Evolutionary conservation across 2,797 vertebrate species (phyloP), one percentile per base, ranked within the genome.

Genomic region (Halcyon leucocephala): DNA sequence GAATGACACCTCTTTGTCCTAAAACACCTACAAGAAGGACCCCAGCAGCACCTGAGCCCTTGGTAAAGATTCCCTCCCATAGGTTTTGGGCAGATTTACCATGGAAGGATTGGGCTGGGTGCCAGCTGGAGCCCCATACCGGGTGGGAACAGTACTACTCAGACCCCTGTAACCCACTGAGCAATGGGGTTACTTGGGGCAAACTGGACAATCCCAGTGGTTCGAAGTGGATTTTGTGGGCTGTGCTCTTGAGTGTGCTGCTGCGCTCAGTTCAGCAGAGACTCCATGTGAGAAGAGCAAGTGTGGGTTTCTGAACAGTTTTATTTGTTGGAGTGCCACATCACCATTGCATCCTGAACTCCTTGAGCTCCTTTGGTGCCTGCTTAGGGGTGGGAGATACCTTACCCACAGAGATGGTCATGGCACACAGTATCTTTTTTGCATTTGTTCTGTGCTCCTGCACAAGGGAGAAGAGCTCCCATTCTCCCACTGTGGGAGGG

Each of bases 261-360:
- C 55, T 35, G 21, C 12, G 4, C 21, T 15, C 15, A 37, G 57
- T 37, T 37, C 22, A 35, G 24, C 24, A 37, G 57, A 60, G 33
- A 60, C 24, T 24, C 57, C 10, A 9, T 60, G 13, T 1, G 1
- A 49, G 9, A 37, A 5, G 10, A 33, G 35, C 0, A 2, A 49
- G 26, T 1, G 0, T 48, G 21, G 21, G 18, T 87, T 65, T 87
- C 88, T 11, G 29, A 26, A 54, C 66, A 54, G 51, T 28, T 85
- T 79, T 39, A 65, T 29, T 55, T 60, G 33, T 24, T 0, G 2
- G 37, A 57, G 54, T 70, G 39, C 58, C 37, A 6, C 58, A 54
- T 51, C 39, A 21, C 73, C 24, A 14, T 84, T 64, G 62, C 29
- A 35, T 25, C 10, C 42, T 71, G 61, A 29, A 35, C 29, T 33